A percentile compares a stretch with the other conserved stretches of the same genome.
Conservation (phyloP, 2,888 invertebrate genomes). For the Orthosia cruda region DNA sequence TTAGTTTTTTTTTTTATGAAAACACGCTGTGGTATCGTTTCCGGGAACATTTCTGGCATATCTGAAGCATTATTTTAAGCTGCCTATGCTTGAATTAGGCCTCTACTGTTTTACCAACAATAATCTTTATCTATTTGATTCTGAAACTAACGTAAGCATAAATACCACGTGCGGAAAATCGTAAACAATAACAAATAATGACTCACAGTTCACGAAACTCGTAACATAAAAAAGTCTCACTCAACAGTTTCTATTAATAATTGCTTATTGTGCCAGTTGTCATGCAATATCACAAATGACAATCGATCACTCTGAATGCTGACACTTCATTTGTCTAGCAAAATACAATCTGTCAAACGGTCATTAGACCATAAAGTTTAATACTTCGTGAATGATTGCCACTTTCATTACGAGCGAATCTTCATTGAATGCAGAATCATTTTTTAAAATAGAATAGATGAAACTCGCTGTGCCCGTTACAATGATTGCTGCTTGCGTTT, state of each 20-base stretch:
- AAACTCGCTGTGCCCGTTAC: not conserved
- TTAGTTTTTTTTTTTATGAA: too few species aligned
- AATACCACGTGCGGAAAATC: not conserved
- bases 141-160: not conserved
- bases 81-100: too few species aligned
- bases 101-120: too few species aligned
- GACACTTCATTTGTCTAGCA: slow-evolving; percentile 50
- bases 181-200: slow-evolving; percentile 37
- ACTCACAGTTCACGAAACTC: slow-evolving; percentile 5
- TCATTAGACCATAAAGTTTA: slow-evolving; percentile 22
- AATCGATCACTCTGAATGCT: slow-evolving; percentile 41
- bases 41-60: too few species aligned
- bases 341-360: slow-evolving; percentile 19
- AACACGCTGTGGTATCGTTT: too few species aligned
- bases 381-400: slow-evolving; percentile 10
- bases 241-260: slow-evolving; percentile 16
- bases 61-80: too few species aligned
- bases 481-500: not conserved
- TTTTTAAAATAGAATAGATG: not conserved
- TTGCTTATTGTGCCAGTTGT: slow-evolving; percentile 8
- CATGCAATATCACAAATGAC: slow-evolving; percentile 9
- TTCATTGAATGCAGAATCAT: slow-evolving; percentile 3
- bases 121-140: not conserved
- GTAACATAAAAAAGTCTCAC: slow-evolving; percentile 14
- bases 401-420: slow-evolving; percentile 10